phyloP scores from a whole-genome alignment of 2,888 invertebrate genomes.

The Ochropleura leucogaster region DNA sequence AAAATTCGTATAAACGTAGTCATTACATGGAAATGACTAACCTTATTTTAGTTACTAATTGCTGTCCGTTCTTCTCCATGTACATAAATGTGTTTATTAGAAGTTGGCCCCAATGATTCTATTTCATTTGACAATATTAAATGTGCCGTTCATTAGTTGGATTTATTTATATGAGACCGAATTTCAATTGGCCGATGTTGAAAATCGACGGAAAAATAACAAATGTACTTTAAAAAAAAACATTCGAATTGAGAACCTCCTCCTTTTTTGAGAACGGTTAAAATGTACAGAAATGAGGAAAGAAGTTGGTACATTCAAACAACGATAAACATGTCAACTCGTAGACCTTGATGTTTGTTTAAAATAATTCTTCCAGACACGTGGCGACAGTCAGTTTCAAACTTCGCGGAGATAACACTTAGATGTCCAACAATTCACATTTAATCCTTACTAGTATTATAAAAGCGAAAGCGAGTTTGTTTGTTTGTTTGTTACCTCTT shows the following conservation, averaged over 20 bases:
- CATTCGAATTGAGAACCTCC: too few relatives aligned
- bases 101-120: too few relatives aligned
- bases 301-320: not conserved
- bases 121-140: too few relatives aligned
- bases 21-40: slow-evolving; percentile 7
- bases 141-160: too few relatives aligned
- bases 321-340: not conserved
- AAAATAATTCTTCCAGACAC: not conserved
- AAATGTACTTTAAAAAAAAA: too few relatives aligned
- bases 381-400: not conserved
- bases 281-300: not conserved
- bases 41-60: not conserved
- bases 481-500: too few relatives aligned
- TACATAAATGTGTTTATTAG: not conserved
- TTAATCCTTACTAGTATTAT: not conserved
- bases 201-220: too few relatives aligned
- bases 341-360: too few relatives aligned
- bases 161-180: too few relatives aligned
- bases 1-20: slow-evolving; percentile 13
- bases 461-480: too few relatives aligned
- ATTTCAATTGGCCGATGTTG: too few relatives aligned
- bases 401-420: not conserved
- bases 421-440: slow-evolving; percentile 6
- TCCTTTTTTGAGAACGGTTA: too few relatives aligned
- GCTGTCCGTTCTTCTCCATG: not conserved